Conservation (phyloP, 2,888 invertebrate species). For the Crossocerus cetratus region DNA sequence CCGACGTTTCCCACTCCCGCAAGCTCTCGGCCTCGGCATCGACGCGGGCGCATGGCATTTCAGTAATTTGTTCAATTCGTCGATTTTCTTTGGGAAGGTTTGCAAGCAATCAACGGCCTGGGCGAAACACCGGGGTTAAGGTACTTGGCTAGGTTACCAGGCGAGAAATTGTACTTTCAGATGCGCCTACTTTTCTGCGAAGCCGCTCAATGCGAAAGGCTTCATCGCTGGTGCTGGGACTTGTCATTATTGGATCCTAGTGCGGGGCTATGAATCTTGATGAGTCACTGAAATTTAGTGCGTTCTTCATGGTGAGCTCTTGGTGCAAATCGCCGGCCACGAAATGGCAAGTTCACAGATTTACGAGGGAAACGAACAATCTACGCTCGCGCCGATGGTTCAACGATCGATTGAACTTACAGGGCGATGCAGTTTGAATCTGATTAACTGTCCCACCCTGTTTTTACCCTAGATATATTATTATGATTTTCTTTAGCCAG, state of each 20-base stretch:
- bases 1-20: too few species aligned
- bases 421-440: too few species aligned
- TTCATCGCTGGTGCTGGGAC: conserved; percentile 50
- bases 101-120: conserved; percentile 66
- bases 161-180: conserved; percentile 9
- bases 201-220: conserved; percentile 62
- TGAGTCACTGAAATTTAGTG: conserved; percentile 69
- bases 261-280: conserved; percentile 34
- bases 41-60: conserved; percentile 62
- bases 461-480: too few species aligned
- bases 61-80: conserved; percentile 63
- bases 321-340: conserved; percentile 29
- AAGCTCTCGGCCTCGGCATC: conserved; percentile 33
- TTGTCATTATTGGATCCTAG: too few species aligned
- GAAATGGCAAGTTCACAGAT: conserved; percentile 7
- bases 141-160: conserved; percentile 10
- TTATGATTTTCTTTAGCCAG: too few species aligned
- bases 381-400: conserved; percentile 26
- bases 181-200: conserved; percentile 60
- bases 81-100: conserved; percentile 66
- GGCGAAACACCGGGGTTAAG: neutral
- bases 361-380: conserved; percentile 29
- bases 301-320: conserved; percentile 60
- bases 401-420: too few species aligned
- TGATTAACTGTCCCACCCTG: too few species aligned